Percentiles rank a stretch among this genome's conserved stretches.
These are phyloP conservation scores for Papilio polyxenes DNA, from an alignment of 1,140 invertebrate species.

Conservation along the genomic window DNA sequence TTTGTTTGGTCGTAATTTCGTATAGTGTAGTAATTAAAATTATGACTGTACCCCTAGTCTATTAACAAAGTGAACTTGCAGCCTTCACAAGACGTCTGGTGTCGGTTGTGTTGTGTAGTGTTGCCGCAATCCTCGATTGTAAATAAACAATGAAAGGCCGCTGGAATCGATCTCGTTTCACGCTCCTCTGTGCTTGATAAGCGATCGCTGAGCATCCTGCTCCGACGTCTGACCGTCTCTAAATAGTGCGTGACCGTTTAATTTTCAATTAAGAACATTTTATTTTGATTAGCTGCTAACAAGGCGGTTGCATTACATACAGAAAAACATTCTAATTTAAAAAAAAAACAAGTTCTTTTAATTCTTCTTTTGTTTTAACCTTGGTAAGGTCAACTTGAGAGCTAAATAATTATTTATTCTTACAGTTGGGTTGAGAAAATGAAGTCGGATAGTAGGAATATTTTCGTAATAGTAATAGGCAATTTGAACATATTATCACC, in stretches of 20 bases:
- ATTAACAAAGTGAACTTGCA: neutral
- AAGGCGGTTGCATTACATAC: neutral
- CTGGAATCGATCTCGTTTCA: slow-evolving; percentile 44
- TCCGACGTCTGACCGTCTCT: slow-evolving; percentile 15
- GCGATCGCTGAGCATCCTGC: slow-evolving; percentile 39
- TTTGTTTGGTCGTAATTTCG: neutral
- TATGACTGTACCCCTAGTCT: neutral
- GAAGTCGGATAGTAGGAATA: too few relatives aligned
- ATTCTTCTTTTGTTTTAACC: neutral
- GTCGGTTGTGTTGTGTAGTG: neutral
- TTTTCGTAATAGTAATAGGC: too few relatives aligned
- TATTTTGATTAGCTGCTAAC: slow-evolving; percentile 22
- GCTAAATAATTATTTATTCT: too few relatives aligned
- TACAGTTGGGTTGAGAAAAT: too few relatives aligned
- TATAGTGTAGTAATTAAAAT: neutral
- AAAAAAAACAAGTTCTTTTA: neutral
- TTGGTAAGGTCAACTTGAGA: neutral
- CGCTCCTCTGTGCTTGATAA: slow-evolving; percentile 39
- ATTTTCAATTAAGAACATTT: slow-evolving; percentile 20
- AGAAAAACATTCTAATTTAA: too few relatives aligned
- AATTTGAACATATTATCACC: too few relatives aligned
- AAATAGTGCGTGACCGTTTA: slow-evolving; percentile 40
- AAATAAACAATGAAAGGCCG: slow-evolving; percentile 43
- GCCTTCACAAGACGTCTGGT: neutral
- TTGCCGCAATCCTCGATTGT: slow-evolving; percentile 19